Conservation (phyloP, 2,888 invertebrate species). For the Biston betularia region DNA sequence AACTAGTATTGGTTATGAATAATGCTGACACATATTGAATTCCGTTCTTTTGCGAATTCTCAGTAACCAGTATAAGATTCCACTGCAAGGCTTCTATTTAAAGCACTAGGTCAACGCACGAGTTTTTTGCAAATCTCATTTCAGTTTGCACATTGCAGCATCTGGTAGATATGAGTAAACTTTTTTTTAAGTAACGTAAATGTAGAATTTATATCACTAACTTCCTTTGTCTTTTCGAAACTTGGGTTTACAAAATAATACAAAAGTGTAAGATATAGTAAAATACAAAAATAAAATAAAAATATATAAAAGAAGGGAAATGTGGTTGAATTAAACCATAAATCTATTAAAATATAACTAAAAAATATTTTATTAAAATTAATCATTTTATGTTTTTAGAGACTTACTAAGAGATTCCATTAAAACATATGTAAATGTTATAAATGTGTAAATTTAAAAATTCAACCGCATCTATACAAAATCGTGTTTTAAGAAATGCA, state of each 20-base stretch:
- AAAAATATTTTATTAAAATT: too few relatives aligned
- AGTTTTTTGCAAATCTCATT: slow-evolving; percentile 38
- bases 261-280: too few relatives aligned
- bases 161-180: slow-evolving; percentile 41
- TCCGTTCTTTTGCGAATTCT: slow-evolving; percentile 22
- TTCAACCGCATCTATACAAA: too few relatives aligned
- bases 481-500: too few relatives aligned
- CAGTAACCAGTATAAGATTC: slow-evolving; percentile 24
- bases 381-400: too few relatives aligned
- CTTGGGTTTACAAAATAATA: background rate
- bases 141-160: slow-evolving; percentile 44
- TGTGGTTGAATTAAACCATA: too few relatives aligned
- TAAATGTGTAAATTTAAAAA: too few relatives aligned
- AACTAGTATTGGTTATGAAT: slow-evolving; percentile 19
- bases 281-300: background rate
- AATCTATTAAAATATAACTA: too few relatives aligned
- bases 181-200: slow-evolving; percentile 32
- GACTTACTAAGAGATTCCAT: too few relatives aligned
- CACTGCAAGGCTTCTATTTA: slow-evolving; percentile 42
- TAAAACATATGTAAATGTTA: too few relatives aligned
- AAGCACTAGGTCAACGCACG: slow-evolving; percentile 44
- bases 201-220: slow-evolving; percentile 12
- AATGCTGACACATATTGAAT: slow-evolving; percentile 28
- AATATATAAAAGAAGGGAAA: too few relatives aligned
- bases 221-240: background rate